Evolutionary conservation across 2,888 invertebrate genomes (phyloP), one percentile per base, ranked within the genome.

Genomic region (Leucophenga montana): DNA sequence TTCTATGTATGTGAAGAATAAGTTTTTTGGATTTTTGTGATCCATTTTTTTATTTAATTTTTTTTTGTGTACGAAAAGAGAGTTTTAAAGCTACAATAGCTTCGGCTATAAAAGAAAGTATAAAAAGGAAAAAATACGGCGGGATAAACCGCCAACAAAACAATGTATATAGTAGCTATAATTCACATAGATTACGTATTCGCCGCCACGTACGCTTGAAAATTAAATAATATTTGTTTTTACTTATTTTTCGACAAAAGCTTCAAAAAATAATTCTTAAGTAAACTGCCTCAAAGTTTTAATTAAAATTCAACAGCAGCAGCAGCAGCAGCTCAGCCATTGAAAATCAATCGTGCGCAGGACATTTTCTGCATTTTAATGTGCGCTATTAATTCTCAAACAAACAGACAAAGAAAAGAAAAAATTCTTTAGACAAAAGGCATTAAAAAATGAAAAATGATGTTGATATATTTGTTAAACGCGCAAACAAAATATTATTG

Each of bases 251-350:
- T 31, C 14, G 39, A 39, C 39, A 39, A 39, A 39, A 39, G 39
- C 39, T 33, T n/a, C 20, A 27, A 56, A 8, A 27, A 56, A 14
- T 27, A 56, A 56, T 27, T 27, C 20, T 4, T 18, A 16, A n/a
- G n/a, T n/a, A n/a, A 54, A 54, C 18, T 56, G 56, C 14, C 27
- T 9, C 56, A 61, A 61, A 39, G 8, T 61, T 61, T 61, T 61
- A 61, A 61, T 61, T 61, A 61, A 61, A 61, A 61, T 56, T 22
- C 22, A 20, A 5, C 18, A 27, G 61, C 39, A 44, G 39, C 39
- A 20, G 16, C 18, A 27, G 61, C 39, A 44, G 39, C 39, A 39
- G 39, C 39, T 39, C 11, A 39, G 8, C 39, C 39, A 39, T 8
- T 39, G 1, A 39, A 39, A 39, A 39, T 39, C 39, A 39, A 39